These are phyloP conservation scores for Eciton burchellii DNA, from an alignment of 1,140 invertebrate genomes.

Conservation along the genomic window DNA sequence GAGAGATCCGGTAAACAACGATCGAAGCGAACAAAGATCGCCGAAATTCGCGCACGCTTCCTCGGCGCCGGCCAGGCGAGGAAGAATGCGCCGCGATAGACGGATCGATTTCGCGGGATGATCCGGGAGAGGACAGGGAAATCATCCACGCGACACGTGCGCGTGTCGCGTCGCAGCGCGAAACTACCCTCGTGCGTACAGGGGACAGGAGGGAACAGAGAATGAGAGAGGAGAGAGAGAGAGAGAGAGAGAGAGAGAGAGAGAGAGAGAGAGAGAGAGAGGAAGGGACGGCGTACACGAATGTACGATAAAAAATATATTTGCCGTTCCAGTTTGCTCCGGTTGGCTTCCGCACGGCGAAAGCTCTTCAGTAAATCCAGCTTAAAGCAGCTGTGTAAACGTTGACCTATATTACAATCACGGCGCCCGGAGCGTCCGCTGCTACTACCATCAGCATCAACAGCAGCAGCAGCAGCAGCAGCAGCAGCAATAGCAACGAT, in stretches of 20 bases:
- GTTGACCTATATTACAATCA: conserved; percentile 85
- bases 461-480: conserved; percentile 37
- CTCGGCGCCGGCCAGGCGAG: neutral
- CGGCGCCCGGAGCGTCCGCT: conserved; percentile 58
- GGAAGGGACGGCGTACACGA: neutral
- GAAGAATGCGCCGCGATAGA: neutral
- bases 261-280: conserved; percentile 14
- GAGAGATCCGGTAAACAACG: neutral
- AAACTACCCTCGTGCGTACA: conserved; percentile 49
- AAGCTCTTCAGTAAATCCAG: conserved; percentile 84
- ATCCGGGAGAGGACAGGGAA: neutral
- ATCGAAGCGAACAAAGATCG: neutral
- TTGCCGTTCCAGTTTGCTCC: conserved; percentile 83
- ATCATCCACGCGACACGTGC: neutral
- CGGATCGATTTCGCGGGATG: neutral
- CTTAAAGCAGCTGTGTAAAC: conserved; percentile 85
- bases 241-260: conserved; percentile 38
- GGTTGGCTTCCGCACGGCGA: conserved; percentile 79
- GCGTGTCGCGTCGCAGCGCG: neutral
- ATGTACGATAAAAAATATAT: conserved; percentile 79
- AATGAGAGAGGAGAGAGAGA: conserved; percentile 65
- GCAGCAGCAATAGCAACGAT: neutral
- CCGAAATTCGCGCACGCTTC: neutral
- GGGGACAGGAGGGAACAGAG: conserved; percentile 65
- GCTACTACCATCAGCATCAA: neutral